Base-by-base conservation (phyloP, 2,888 invertebrate species). In the Chalcosyrphus nemorum region DNA sequence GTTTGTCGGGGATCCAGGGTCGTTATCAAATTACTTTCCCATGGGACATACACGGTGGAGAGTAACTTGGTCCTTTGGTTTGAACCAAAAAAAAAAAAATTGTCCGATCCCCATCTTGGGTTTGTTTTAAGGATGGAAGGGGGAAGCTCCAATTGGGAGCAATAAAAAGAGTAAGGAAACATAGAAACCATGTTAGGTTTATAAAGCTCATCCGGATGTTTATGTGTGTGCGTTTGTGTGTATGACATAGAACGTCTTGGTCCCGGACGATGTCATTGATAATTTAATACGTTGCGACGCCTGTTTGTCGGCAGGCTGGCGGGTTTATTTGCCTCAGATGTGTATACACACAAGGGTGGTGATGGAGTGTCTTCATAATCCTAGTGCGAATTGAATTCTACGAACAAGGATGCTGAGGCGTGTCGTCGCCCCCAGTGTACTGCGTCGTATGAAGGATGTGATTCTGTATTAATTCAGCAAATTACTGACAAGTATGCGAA, bases 281-380 rank as follows among this genome's bases (percentile, higher is more conserved):
- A 68, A 66, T 56, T 75, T 70, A 81, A 81, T 70, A 63, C 35
- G 41, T 52, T 63, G 47, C 50, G 81, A 75, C 81, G 81, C 81
- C 81, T 65, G 75, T 63, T 65, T 76, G 81, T 75, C 81, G 61
- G 68, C 11, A 27, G 24, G 54, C 52, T 52, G 43, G 52, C 13
- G 32, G 38, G 24, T 24, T 61, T 63, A 32, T 56, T 74, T 41
- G 61, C 45, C 57, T 63, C 47, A 13, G 41, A 43, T 9, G 43
- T 47, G 43, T 45, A n/a, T 6, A 50, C n/a, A 24, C 24, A 24
- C 19, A 9, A 32, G 9, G n/a, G 9, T 32, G 32, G 43, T 15
- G 38, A 56, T 68, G 15, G 11, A 13, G 41, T 57, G 19, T 15
- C 9, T n/a, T 0, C 32, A 27, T 61, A 45, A 27, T 80, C 38